Conservation (phyloP, 1,140 invertebrate species). For the Microplitis demolitor region DNA sequence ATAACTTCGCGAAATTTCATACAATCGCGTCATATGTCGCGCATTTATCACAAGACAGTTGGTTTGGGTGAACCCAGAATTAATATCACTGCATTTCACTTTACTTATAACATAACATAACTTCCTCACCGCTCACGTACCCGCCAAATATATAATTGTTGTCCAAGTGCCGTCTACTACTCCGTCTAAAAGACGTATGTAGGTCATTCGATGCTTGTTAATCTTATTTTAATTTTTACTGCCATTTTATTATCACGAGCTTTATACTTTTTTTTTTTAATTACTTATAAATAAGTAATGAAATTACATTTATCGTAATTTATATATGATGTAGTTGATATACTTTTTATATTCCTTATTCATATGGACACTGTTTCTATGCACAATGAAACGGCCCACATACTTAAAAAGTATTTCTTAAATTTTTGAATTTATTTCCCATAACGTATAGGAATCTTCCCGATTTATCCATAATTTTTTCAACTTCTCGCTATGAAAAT, state of each 20-base stretch:
- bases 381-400: no score
- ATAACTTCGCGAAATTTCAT: background rate
- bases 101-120: background rate
- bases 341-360: no score
- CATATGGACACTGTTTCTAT: no score
- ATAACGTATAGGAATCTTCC: no score
- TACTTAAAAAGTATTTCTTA: no score
- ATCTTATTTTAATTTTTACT: background rate
- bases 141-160: conserved; percentile 9
- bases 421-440: no score
- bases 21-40: background rate
- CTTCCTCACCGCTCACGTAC: background rate
- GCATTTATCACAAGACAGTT: background rate
- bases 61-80: background rate
- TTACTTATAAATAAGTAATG: no score
- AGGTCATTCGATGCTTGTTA: background rate
- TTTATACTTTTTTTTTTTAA: no score
- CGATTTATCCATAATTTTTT: no score
- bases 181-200: background rate
- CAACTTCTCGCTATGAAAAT: no score
- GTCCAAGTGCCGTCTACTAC: background rate
- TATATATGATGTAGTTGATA: no score
- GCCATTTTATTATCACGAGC: background rate
- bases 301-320: no score
- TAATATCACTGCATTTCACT: conserved; percentile 4